Evolutionary conservation across 2,888 invertebrate species (phyloP).

Genomic region (Drosophila ezoana): DNA sequence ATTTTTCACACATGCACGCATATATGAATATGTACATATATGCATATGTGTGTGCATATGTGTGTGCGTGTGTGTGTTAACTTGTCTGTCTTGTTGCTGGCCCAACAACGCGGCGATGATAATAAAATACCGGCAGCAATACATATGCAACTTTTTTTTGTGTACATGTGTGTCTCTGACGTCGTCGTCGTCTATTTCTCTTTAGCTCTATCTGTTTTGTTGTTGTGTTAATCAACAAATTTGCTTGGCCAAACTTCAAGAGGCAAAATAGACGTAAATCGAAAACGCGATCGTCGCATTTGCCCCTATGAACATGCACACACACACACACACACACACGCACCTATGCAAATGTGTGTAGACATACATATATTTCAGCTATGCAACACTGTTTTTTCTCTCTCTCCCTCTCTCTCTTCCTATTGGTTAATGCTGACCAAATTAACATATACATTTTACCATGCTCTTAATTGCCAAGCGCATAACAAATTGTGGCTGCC

Average conservation of each 20-base stretch:
- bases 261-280: conserved; percentile 33
- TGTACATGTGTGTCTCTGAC: conserved; percentile 15
- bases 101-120: conserved; percentile 9
- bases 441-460: background rate
- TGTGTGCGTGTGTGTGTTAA: conserved; percentile 30
- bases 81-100: conserved; percentile 36
- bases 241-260: conserved; percentile 44
- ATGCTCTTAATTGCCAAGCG: background rate
- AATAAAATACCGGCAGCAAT: conserved; percentile 46
- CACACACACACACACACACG: conserved; percentile 1
- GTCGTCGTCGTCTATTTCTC: conserved; percentile 34
- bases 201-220: conserved; percentile 22
- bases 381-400: background rate
- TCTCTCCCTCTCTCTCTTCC: background rate
- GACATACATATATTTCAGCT: background rate
- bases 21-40: background rate
- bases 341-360: background rate
- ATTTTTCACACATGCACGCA: conserved; percentile 20
- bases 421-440: background rate
- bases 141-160: background rate
- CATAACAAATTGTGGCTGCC: background rate
- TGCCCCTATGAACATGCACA: conserved; percentile 6
- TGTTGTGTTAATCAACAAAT: conserved; percentile 45
- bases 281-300: conserved; percentile 9
- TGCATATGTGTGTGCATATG: background rate